Conservation (phyloP, 2,113 vertebrate genomes). For the Cichladusa arquata region DNA sequence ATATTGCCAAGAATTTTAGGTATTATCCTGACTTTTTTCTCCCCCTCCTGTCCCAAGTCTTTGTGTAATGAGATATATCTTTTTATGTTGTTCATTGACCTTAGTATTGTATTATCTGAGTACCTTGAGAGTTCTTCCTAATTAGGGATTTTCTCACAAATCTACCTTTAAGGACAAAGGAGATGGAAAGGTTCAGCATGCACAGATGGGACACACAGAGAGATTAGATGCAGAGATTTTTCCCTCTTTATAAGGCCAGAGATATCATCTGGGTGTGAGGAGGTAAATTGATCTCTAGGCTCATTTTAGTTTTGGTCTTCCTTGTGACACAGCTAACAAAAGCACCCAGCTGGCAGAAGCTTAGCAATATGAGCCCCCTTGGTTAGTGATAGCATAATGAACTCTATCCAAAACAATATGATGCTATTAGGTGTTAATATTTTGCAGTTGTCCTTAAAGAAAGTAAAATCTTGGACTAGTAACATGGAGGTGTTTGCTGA, state of each 20-base stretch:
- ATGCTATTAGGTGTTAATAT: background rate
- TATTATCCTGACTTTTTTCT: fast-evolving
- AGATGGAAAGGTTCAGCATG: background rate
- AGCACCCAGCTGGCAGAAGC: background rate
- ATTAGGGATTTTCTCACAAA: background rate
- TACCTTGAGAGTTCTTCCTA: background rate
- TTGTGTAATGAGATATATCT: background rate
- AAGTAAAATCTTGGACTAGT: background rate
- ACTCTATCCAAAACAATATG: background rate
- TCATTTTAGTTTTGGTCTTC: background rate
- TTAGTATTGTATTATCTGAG: background rate
- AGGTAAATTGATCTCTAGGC: background rate
- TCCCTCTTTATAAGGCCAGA: background rate
- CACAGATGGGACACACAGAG: background rate
- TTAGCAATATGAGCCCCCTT: background rate
- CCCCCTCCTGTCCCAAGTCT: background rate
- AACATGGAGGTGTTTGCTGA: fast-evolving
- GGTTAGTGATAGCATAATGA: background rate
- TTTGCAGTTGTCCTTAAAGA: background rate
- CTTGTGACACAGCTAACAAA: background rate
- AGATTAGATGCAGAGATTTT: background rate
- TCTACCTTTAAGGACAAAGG: background rate
- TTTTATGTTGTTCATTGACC: background rate
- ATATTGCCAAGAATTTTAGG: background rate
- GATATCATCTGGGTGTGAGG: background rate